These are phyloP conservation scores for Tichodroma muraria DNA, from an alignment of 2,113 vertebrate species.

Conservation along the genomic window DNA sequence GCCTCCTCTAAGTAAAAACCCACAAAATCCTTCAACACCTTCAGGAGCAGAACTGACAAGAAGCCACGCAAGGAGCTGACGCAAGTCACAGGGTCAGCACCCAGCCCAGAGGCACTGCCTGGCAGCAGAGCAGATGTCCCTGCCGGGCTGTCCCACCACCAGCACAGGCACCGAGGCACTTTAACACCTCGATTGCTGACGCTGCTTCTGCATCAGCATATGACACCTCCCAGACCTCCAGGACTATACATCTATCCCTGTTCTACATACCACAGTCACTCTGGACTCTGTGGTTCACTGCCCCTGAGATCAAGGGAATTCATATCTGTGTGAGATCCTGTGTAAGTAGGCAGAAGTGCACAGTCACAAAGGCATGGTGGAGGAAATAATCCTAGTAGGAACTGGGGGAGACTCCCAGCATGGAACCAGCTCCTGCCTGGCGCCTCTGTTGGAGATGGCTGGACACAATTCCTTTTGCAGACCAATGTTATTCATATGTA, in stretches of 20 bases:
- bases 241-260: fast-evolving
- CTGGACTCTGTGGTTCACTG: background rate
- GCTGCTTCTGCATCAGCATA: background rate
- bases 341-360: background rate
- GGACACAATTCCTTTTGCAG: constrained; percentile 19
- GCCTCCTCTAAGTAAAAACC: background rate
- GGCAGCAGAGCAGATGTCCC: background rate
- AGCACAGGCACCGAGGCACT: fast-evolving
- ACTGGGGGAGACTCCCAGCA: background rate
- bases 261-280: background rate
- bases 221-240: background rate
- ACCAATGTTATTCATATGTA: constrained; percentile 25
- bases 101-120: background rate
- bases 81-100: background rate
- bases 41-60: background rate
- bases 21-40: background rate
- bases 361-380: background rate
- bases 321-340: background rate
- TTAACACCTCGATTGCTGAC: background rate
- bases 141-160: background rate
- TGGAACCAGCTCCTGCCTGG: background rate
- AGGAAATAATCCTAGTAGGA: background rate
- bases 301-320: background rate
- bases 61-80: background rate
- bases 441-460: background rate